Evolutionary conservation across 1,140 invertebrate genomes (phyloP), one percentile per base, ranked within the genome.

Genomic region (Neodiprion lecontei): DNA sequence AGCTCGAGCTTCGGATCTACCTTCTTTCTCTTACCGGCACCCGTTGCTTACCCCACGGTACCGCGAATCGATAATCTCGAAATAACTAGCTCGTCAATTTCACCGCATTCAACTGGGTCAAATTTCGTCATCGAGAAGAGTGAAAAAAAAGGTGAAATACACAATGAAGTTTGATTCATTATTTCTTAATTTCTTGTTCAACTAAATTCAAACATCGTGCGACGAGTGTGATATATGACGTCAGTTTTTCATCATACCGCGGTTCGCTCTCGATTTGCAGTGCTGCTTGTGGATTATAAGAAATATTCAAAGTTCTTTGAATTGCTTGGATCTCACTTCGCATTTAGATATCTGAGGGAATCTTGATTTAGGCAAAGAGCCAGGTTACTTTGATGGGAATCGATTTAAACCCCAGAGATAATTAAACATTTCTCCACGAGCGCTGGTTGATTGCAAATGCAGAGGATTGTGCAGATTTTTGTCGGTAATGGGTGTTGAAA

Each of bases 21-120:
- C 40, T 50, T 28, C 53, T 61, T 61, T 61, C 53, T 61, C 53
- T 61, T 61, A 61, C 53, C 53, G n/a, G 53, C 53, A 61, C 53
- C 53, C 11, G 53, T 5, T 61, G 53, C 53, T 61, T 61, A 61
- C 53, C 72, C 71, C 47, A 47, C 73, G 50, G 17, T 47, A 71
- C 74, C 74, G 74, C 21, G 77, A 61, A 75, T 82, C 81, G 81
- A 82, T 82, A 82, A 79, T 79, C 65, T 79, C 72, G 72, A 77
- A 79, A 79, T 72, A 77, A 72, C 74, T 74, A 75, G 78, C 69
- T 78, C 75, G 77, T 68, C 74, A 23, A 74, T 68, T 79, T 77
- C 70, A 73, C 67, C 50, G 71, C 68, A 73, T 78, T 76, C 73
- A 79, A 79, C 65, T 67, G 72, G 65, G 77, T 77, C 73, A 81